Base-by-base conservation (phyloP, 2,113 vertebrate species). In the Eptatretus burgeri region DNA sequence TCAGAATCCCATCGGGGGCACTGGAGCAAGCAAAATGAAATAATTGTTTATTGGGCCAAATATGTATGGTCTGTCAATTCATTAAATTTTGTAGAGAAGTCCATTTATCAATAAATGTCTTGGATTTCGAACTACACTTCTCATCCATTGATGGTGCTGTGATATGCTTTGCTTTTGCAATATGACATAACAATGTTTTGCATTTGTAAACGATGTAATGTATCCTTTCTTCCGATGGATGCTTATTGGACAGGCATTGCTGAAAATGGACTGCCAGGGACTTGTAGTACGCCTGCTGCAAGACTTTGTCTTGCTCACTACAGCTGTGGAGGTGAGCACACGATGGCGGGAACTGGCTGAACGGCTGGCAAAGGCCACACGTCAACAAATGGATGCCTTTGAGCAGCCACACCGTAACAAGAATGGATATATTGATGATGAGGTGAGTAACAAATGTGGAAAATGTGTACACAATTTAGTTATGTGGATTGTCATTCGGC, bases 181-280 rank as follows among this genome's bases (percentile, higher is more conserved):
- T 41, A 5, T 41, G 27, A 41, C 27, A 41, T 41, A 5, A 41
- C 27, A 41, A 41, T 41, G 27, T 41, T 41, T 41, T 41, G 27
- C 27, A 56, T 56, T 56, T 56, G 53, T 56, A 19, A 14, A 14
- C 8, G 53, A 16, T 56, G 53, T 8, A 56, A 60, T 11, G 13
- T 10, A 9, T 60, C 56, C 56, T 20, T 60, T 60, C 20, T 13
- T n/a, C 20, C n/a, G 9, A 11, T 20, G 20, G 10, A 20, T 60
- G 56, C 20, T 60, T 11, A 60, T 11, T 17, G 9, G 20, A 0
- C 71, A 98, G 91, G 91, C 89, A 19, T 73, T 98, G 63, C 71
- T 98, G 71, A 94, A 84, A 72, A 78, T 98, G 80, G 89, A 95
- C 72, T 94, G 86, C 72, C 91, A 98, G 72, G 91, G 91, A 13